phyloP scores from a whole-genome alignment of 1,140 invertebrate genomes.

The Marisa cornuarietis region DNA sequence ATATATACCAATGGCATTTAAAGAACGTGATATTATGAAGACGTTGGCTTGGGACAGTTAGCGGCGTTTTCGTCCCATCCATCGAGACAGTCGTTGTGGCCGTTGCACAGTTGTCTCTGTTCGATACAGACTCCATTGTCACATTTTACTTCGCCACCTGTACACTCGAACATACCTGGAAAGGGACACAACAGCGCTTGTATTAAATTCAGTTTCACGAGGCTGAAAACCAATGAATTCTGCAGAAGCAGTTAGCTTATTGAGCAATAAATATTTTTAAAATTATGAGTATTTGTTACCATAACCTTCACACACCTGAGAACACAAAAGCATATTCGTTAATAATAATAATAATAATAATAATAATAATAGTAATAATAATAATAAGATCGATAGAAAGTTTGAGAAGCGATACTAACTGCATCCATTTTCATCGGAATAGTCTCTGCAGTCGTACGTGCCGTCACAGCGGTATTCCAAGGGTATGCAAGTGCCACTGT shows the following conservation, averaged over 20 bases:
- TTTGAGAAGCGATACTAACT: conserved; percentile 35
- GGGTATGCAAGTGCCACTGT: conserved; percentile 78
- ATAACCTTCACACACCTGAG: too few species aligned
- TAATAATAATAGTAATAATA: too few species aligned
- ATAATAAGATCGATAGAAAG: too few species aligned
- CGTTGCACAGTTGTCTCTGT: too few species aligned
- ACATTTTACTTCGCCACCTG: background rate
- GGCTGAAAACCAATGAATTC: too few species aligned
- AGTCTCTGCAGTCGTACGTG: conserved; percentile 54
- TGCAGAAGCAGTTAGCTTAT: too few species aligned
- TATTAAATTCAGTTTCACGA: background rate
- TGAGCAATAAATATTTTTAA: too few species aligned
- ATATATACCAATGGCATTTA: too few species aligned
- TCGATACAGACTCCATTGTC: background rate
- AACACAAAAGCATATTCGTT: too few species aligned
- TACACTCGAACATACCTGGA: background rate
- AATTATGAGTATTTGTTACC: background rate
- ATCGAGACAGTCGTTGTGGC: background rate
- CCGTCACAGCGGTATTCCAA: conserved; percentile 72
- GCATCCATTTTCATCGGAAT: conserved; percentile 57
- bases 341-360: background rate
- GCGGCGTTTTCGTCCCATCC: too few species aligned
- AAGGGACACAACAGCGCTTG: background rate
- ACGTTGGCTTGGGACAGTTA: too few species aligned
- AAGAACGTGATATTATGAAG: too few species aligned